phyloP scores from a whole-genome alignment of 2,113 vertebrate species.

The Chionodraco myersi region DNA sequence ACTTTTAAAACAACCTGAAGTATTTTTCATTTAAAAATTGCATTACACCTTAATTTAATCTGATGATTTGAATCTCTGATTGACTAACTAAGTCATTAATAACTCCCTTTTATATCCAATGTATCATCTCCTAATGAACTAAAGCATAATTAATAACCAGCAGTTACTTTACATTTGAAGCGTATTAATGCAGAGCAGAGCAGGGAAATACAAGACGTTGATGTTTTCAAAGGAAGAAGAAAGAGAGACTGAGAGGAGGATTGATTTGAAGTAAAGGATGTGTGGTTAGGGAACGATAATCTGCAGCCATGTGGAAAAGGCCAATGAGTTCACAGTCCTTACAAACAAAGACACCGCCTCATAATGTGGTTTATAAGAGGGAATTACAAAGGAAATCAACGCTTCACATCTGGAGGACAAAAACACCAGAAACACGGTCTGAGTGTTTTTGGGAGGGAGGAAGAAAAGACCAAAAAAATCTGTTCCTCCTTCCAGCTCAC shows the following conservation, averaged over 20 bases:
- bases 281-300: not conserved
- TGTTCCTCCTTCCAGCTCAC: conserved; percentile 51
- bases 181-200: not conserved
- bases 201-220: not conserved
- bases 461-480: conserved; percentile 33
- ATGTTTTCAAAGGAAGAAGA: not conserved
- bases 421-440: conserved; percentile 29
- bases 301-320: not conserved
- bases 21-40: not conserved
- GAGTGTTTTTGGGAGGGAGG: conserved; percentile 18
- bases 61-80: not conserved
- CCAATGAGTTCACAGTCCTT: not conserved
- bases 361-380: conserved; percentile 2
- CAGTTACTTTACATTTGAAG: not conserved
- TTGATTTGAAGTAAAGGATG: conserved; percentile 16
- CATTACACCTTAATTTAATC: not conserved
- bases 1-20: too few relatives aligned
- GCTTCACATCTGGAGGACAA: conserved; percentile 30
- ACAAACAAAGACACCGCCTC: not conserved
- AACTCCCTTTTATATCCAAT: not conserved
- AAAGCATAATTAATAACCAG: not conserved
- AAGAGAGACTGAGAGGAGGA: not conserved
- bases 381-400: conserved; percentile 29
- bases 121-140: conserved; percentile 6
- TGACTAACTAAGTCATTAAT: not conserved